These are phyloP conservation scores for Callyntrura guangdongensis DNA, from an alignment of 2,888 invertebrate genomes.

Conservation along the genomic window DNA sequence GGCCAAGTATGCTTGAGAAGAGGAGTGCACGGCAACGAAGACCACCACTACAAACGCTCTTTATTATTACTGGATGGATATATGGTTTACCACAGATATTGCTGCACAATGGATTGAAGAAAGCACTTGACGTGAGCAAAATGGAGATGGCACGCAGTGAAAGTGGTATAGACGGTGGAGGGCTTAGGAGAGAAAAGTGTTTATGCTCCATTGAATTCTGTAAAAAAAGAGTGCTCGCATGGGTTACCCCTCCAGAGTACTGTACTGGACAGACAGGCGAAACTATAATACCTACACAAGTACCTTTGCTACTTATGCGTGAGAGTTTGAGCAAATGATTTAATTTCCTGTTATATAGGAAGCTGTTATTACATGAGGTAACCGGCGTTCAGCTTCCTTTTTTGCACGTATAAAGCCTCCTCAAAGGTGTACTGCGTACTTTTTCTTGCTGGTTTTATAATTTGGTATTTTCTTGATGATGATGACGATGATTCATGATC, in stretches of 20 bases:
- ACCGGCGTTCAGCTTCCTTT: slow-evolving; percentile 42
- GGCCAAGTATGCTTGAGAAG: slow-evolving; percentile 68
- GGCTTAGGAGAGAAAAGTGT: slow-evolving; percentile 58
- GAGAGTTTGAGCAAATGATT: slow-evolving; percentile 72
- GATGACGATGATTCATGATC: slow-evolving; percentile 44
- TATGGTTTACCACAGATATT: slow-evolving; percentile 47
- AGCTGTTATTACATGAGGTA: slow-evolving; percentile 60
- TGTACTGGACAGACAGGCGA: background rate
- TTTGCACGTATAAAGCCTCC: background rate
- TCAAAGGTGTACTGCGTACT: background rate
- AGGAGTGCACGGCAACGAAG: slow-evolving; percentile 45
- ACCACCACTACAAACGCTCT: slow-evolving; percentile 42
- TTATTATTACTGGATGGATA: slow-evolving; percentile 6
- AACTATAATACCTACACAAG: background rate
- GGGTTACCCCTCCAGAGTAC: background rate
- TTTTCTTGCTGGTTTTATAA: background rate
- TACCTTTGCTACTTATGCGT: slow-evolving; percentile 41
- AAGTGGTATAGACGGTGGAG: slow-evolving; percentile 40
- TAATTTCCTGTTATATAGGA: slow-evolving; percentile 73
- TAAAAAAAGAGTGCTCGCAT: slow-evolving; percentile 25
- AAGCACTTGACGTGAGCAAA: slow-evolving; percentile 73
- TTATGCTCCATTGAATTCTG: slow-evolving; percentile 62
- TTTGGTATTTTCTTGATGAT: background rate
- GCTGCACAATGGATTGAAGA: slow-evolving; percentile 58
- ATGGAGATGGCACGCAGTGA: slow-evolving; percentile 48